These are phyloP conservation scores for Papilio helenus DNA, from an alignment of 1,140 invertebrate species.

Conservation along the genomic window DNA sequence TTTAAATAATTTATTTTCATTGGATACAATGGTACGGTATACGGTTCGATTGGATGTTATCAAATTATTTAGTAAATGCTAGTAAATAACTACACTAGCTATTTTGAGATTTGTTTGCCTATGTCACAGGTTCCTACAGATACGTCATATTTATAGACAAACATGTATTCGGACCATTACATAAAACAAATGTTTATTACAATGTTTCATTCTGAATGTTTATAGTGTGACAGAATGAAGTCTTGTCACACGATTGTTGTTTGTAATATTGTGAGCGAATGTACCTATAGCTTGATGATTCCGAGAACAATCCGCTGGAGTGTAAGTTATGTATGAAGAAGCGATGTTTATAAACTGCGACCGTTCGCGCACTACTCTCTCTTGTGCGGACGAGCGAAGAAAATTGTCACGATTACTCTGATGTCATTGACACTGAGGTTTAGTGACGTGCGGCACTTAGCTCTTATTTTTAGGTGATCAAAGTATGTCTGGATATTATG, in stretches of 20 bases:
- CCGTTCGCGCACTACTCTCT: slow-evolving; percentile 42
- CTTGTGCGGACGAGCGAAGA: slow-evolving; percentile 44
- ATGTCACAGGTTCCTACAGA: neutral
- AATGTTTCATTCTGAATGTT: slow-evolving; percentile 13
- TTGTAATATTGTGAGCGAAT: slow-evolving; percentile 35
- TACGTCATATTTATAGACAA: slow-evolving; percentile 2
- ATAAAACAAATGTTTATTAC: slow-evolving; percentile 12
- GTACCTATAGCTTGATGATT: slow-evolving; percentile 39
- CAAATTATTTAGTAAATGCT: too few species aligned
- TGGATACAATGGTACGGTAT: neutral
- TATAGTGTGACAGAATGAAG: slow-evolving; percentile 3
- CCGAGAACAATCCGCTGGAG: slow-evolving; percentile 44
- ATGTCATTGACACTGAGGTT: slow-evolving; percentile 42
- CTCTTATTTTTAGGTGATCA: neutral
- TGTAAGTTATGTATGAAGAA: slow-evolving; percentile 44
- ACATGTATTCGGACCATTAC: neutral
- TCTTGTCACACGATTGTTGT: slow-evolving; percentile 5
- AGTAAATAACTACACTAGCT: neutral
- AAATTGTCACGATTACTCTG: slow-evolving; percentile 44
- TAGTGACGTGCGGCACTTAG: neutral
- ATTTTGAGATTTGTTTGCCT: neutral
- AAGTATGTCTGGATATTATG: neutral
- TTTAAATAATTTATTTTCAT: neutral
- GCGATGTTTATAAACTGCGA: slow-evolving; percentile 57
- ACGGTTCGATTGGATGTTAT: neutral